Evolutionary conservation across 2,113 vertebrate genomes (phyloP).

Genomic region (Eonycteris spelaea): DNA sequence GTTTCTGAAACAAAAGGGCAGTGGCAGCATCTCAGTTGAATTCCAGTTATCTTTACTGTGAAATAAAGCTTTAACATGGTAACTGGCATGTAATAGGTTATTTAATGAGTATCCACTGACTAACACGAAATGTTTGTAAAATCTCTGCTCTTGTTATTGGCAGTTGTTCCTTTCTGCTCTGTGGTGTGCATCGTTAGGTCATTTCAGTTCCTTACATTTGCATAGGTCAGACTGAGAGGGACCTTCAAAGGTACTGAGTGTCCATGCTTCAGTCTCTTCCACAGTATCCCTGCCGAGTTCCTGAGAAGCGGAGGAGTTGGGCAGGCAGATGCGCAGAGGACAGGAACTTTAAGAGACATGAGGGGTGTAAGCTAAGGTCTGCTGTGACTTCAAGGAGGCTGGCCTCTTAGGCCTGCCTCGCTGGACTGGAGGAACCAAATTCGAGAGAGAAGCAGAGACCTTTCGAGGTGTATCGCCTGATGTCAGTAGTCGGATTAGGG

Average conservation of each 20-base stretch:
- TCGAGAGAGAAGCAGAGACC: background rate
- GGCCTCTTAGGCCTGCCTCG: background rate
- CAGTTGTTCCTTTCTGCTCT: background rate
- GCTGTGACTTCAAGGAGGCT: background rate
- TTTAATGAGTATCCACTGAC: background rate
- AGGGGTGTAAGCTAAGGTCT: background rate
- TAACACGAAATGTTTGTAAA: background rate
- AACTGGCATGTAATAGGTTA: no score
- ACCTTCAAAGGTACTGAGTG: background rate
- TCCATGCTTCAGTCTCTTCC: background rate
- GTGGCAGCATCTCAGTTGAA: background rate
- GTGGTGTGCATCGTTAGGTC: background rate
- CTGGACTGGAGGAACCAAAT: background rate
- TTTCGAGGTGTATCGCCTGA: background rate
- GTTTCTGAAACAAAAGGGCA: background rate
- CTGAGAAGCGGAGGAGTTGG: background rate
- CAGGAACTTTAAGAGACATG: background rate
- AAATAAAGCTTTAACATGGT: background rate
- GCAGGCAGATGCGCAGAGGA: background rate
- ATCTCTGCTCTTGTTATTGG: background rate
- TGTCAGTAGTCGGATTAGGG: background rate
- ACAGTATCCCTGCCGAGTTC: background rate
- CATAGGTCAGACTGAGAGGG: background rate
- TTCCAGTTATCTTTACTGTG: background rate
- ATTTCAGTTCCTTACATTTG: background rate